Conservation (phyloP, 2,113 vertebrate species). For the Ictalurus furcatus region DNA sequence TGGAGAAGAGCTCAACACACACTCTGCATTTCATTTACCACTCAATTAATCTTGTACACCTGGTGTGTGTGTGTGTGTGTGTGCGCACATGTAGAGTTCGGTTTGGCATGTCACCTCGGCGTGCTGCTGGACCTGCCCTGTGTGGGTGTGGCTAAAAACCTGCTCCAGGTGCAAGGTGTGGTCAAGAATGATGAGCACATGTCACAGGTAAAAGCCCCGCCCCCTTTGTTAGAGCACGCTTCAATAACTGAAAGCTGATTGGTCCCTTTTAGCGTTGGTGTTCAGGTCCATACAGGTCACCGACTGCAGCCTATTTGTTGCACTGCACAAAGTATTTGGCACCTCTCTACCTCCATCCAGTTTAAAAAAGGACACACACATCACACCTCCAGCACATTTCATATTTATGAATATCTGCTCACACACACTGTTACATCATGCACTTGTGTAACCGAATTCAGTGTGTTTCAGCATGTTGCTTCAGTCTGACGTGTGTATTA, state of each 20-base stretch:
- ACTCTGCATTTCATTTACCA: neutral
- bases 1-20: neutral
- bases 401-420: neutral
- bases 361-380: neutral
- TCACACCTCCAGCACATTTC: neutral
- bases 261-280: neutral
- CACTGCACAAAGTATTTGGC: neutral
- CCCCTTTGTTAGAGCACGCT: neutral
- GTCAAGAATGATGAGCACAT: slow-evolving; percentile 76
- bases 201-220: slow-evolving; percentile 77
- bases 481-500: neutral
- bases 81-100: slow-evolving; percentile 69
- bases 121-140: slow-evolving; percentile 85
- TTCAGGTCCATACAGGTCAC: neutral
- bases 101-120: slow-evolving; percentile 91
- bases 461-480: neutral
- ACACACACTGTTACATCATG: neutral
- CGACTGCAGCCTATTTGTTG: neutral
- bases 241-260: neutral
- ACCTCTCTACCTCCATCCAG: neutral
- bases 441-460: neutral
- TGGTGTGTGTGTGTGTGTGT: slow-evolving; percentile 1
- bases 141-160: slow-evolving; percentile 93
- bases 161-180: slow-evolving; percentile 88
- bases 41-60: neutral